Evolutionary conservation across 2,888 invertebrate genomes (phyloP).

Genomic region (Amblyjoppa proteus): DNA sequence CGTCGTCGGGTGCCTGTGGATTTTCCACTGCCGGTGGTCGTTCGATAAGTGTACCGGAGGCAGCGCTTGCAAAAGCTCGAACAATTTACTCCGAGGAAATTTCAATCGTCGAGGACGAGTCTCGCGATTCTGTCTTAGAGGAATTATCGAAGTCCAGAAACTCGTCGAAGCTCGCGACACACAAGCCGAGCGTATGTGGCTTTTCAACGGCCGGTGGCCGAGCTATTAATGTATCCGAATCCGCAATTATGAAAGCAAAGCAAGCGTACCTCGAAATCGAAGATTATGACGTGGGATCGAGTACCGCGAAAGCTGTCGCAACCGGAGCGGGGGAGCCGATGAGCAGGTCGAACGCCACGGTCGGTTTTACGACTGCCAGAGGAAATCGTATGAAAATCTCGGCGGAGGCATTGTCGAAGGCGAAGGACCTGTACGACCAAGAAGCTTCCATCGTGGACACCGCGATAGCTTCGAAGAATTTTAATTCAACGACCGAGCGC

Average conservation of each 20-base stretch:
- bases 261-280: slow-evolving; percentile 8
- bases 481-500: background rate
- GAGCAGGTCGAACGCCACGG: background rate
- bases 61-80: slow-evolving; percentile 62
- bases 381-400: slow-evolving; percentile 73
- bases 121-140: slow-evolving; percentile 32
- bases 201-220: slow-evolving; percentile 81
- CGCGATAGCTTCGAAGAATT: background rate
- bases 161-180: slow-evolving; percentile 66
- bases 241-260: slow-evolving; percentile 63
- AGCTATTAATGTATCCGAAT: slow-evolving; percentile 69
- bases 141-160: slow-evolving; percentile 37
- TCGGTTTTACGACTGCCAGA: slow-evolving; percentile 72
- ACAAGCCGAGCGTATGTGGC: slow-evolving; percentile 60
- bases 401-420: slow-evolving; percentile 65
- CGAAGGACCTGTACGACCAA: slow-evolving; percentile 58
- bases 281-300: background rate
- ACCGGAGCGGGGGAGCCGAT: background rate
- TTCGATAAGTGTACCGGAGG: slow-evolving; percentile 70
- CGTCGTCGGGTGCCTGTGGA: slow-evolving; percentile 53
- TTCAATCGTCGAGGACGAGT: background rate
- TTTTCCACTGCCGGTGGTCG: slow-evolving; percentile 80
- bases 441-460: background rate
- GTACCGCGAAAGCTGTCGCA: background rate
- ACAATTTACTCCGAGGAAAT: slow-evolving; percentile 18